These are phyloP conservation scores for Morelia viridis DNA, from an alignment of 2,797 vertebrate genomes.

Conservation along the genomic window DNA sequence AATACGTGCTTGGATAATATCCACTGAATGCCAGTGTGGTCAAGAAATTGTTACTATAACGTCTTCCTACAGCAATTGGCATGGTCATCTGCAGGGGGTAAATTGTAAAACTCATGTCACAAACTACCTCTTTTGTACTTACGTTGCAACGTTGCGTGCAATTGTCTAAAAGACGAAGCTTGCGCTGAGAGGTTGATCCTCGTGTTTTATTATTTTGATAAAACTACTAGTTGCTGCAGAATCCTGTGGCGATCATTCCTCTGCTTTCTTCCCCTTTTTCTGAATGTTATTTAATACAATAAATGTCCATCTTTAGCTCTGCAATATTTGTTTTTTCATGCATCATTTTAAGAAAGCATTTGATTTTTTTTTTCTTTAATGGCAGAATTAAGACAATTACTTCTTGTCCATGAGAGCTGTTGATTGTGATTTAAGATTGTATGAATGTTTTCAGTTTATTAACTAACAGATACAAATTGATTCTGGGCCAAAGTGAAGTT, in stretches of 20 bases:
- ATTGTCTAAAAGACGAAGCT: too few species aligned
- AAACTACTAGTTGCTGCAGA: too few species aligned
- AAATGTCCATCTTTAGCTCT: conserved; percentile 3
- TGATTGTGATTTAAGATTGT: neutral
- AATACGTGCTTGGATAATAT: conserved; percentile 14
- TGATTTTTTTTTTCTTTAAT: neutral
- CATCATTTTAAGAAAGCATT: neutral
- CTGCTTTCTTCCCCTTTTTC: neutral
- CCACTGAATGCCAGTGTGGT: conserved; percentile 32
- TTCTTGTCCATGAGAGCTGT: neutral
- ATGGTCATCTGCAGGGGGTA: too few species aligned
- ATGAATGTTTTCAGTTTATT: too few species aligned
- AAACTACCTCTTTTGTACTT: too few species aligned
- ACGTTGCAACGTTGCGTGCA: too few species aligned
- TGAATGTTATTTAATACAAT: conserved; percentile 27
- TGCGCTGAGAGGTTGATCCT: too few species aligned
- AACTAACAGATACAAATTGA: too few species aligned
- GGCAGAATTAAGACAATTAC: neutral
- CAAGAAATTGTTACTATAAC: conserved; percentile 31
- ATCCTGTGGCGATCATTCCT: too few species aligned
- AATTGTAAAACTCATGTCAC: too few species aligned
- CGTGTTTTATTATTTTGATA: too few species aligned
- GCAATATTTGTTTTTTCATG: neutral
- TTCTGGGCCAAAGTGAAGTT: too few species aligned
- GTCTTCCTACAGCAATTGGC: neutral